These are phyloP conservation scores for Parnassius glacialis DNA, from an alignment of 2,888 invertebrate genomes.

Conservation along the genomic window DNA sequence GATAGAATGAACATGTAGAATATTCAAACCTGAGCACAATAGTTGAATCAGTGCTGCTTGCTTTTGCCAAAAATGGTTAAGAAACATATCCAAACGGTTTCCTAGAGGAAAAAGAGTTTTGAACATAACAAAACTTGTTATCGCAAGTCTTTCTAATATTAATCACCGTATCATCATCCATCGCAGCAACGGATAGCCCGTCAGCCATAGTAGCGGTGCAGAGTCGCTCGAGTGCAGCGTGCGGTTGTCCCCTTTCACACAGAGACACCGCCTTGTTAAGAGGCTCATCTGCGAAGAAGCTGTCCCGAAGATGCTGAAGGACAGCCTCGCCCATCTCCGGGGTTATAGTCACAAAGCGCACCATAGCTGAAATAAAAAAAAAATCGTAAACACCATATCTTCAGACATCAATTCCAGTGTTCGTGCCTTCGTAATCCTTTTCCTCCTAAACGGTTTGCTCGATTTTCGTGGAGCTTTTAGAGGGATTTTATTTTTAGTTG, in stretches of 20 bases:
- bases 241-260: slow-evolving; percentile 85
- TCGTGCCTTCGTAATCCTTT: too few relatives aligned
- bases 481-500: too few relatives aligned
- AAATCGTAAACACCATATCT: neutral
- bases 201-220: slow-evolving; percentile 87
- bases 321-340: slow-evolving; percentile 79
- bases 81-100: too few relatives aligned
- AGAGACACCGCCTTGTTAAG: slow-evolving; percentile 89
- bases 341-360: slow-evolving; percentile 58
- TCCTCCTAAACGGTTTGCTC: too few relatives aligned
- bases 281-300: slow-evolving; percentile 92
- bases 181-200: slow-evolving; percentile 86
- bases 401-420: too few relatives aligned
- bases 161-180: slow-evolving; percentile 82
- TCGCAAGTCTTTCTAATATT: neutral
- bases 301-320: slow-evolving; percentile 85
- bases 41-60: too few relatives aligned
- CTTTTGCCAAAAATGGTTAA: too few relatives aligned
- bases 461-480: too few relatives aligned
- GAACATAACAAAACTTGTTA: too few relatives aligned
- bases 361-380: slow-evolving; percentile 39
- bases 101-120: too few relatives aligned
- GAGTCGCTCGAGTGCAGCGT: slow-evolving; percentile 86
- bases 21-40: too few relatives aligned
- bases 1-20: too few relatives aligned